Conservation (phyloP, 30 jellyfish, hydroid and myxozoan genomes). For the Calvadosia cruxmelitensis region DNA sequence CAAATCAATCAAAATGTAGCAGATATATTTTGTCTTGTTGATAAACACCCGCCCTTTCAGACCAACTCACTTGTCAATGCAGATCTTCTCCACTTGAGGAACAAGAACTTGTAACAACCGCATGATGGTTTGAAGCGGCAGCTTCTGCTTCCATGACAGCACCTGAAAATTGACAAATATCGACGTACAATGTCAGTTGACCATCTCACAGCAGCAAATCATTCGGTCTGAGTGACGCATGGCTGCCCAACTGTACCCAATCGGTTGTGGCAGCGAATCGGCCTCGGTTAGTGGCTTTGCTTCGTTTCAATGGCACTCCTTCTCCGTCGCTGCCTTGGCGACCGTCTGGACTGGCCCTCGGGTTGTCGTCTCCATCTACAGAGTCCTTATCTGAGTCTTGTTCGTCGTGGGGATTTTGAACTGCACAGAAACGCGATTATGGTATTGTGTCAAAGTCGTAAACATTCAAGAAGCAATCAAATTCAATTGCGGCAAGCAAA, state of each 20-base stretch:
- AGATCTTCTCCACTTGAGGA: conserved; percentile 91
- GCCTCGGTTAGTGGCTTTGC: background rate
- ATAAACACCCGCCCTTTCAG: too few species aligned
- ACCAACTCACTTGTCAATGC: conserved; percentile 88
- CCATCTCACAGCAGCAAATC: too few species aligned
- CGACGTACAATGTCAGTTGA: too few species aligned
- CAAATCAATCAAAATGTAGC: background rate
- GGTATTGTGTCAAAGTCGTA: background rate
- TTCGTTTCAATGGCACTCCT: background rate
- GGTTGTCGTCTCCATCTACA: background rate
- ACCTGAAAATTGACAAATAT: conserved; percentile 25
- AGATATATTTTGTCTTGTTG: too few species aligned
- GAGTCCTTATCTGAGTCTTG: conserved; percentile 16
- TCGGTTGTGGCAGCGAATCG: background rate
- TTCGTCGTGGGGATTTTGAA: conserved; percentile 88
- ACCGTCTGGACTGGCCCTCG: background rate
- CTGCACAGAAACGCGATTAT: too few species aligned
- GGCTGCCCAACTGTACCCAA: background rate
- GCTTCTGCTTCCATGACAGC: conserved; percentile 88
- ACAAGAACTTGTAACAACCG: conserved; percentile 93
- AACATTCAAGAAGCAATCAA: background rate
- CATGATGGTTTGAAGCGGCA: conserved; percentile 93
- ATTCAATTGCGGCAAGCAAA: background rate
- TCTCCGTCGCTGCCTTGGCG: background rate
- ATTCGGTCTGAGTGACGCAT: too few species aligned